phyloP scores from a whole-genome alignment of 2,113 vertebrate species.

The Myotis davidii region DNA sequence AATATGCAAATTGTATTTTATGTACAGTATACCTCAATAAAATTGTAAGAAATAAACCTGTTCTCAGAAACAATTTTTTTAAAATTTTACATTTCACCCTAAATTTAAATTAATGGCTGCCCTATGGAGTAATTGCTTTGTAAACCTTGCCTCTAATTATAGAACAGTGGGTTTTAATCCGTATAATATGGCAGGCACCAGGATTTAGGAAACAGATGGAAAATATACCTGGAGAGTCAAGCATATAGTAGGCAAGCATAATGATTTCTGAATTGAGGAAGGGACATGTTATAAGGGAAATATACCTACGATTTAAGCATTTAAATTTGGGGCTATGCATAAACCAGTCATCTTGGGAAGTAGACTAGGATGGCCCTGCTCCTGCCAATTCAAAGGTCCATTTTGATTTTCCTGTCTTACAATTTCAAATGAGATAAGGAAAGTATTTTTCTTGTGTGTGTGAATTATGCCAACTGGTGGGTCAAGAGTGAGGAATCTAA shows the following conservation, averaged over 20 bases:
- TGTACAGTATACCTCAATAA: background rate
- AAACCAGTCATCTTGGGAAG: background rate
- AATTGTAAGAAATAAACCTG: background rate
- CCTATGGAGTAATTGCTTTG: background rate
- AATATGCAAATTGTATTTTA: background rate
- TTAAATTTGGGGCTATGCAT: background rate
- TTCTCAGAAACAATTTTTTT: background rate
- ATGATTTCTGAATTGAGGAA: background rate
- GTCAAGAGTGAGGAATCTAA: background rate
- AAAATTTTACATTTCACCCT: background rate
- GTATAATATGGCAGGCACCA: background rate
- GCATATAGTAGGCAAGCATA: background rate
- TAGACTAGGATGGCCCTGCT: background rate
- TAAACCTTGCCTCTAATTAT: background rate
- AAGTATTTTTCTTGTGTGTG: background rate
- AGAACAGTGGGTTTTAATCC: background rate
- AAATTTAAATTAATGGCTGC: background rate
- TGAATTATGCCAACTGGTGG: background rate
- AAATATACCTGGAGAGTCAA: background rate
- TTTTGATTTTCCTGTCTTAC: conserved; percentile 2
- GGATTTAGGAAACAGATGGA: background rate
- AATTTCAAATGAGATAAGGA: background rate
- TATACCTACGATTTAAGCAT: background rate
- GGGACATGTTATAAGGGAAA: background rate
- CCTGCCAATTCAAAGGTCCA: background rate